Evolutionary conservation across 2,888 invertebrate genomes (phyloP).

Genomic region (Cosmia trapezina): DNA sequence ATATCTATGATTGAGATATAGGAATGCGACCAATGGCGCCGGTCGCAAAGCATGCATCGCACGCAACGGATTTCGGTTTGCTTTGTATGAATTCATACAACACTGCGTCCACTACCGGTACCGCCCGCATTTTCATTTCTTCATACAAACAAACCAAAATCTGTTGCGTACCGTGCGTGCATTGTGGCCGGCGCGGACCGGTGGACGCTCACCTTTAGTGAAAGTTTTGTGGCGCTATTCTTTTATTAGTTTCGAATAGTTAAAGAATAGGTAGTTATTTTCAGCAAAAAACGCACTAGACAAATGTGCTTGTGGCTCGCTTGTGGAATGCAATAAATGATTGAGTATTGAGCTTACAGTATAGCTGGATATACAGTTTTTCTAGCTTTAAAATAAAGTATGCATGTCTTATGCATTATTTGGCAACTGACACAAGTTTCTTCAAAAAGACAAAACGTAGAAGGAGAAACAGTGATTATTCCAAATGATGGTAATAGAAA

Average conservation of each 20-base stretch:
- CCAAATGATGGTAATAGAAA: conserved; percentile 29
- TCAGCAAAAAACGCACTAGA: neutral
- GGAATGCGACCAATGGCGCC: too few relatives aligned
- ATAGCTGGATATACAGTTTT: neutral
- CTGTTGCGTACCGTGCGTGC: too few relatives aligned
- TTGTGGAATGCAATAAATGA: neutral
- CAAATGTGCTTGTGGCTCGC: neutral
- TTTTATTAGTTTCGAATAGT: neutral
- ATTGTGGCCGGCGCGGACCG: too few relatives aligned
- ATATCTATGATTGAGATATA: too few relatives aligned
- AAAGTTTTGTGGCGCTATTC: neutral
- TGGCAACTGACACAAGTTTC: neutral
- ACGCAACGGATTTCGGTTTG: too few relatives aligned
- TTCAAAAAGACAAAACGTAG: neutral
- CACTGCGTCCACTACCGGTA: too few relatives aligned
- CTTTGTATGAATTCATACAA: too few relatives aligned
- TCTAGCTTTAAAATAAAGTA: neutral
- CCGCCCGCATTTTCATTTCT: too few relatives aligned
- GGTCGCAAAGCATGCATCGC: too few relatives aligned
- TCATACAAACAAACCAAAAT: too few relatives aligned
- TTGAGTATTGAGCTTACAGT: neutral
- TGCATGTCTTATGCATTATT: neutral
- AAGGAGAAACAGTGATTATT: conserved; percentile 3
- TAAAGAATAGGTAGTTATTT: neutral
- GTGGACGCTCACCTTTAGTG: neutral